phyloP scores from a whole-genome alignment of 2,797 vertebrate species.

The Pristis pectinata region DNA sequence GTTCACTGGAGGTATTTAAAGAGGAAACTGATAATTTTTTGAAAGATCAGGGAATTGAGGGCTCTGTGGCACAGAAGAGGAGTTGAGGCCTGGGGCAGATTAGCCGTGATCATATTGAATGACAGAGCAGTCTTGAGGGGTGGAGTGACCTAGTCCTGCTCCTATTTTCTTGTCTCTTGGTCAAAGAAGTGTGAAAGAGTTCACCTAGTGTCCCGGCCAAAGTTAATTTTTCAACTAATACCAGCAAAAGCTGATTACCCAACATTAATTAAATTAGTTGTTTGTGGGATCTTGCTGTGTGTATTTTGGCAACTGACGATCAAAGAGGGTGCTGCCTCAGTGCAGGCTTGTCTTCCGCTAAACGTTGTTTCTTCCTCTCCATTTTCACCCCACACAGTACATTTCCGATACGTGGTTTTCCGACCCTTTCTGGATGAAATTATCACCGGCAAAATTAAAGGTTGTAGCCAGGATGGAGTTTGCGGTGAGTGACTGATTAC shows the following conservation, averaged over 20 bases:
- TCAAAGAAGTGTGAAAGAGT: background rate
- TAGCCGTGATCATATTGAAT: too few species aligned
- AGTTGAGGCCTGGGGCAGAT: too few species aligned
- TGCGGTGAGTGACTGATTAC: slow-evolving; percentile 60
- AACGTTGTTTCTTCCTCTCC: background rate
- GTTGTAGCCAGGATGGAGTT: slow-evolving; percentile 93
- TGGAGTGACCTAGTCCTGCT: too few species aligned
- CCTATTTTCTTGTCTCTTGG: too few species aligned
- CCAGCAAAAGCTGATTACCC: background rate
- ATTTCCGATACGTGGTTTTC: slow-evolving; percentile 93
- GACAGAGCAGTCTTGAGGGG: too few species aligned
- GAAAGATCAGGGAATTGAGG: too few species aligned
- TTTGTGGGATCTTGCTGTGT: background rate
- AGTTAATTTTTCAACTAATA: background rate
- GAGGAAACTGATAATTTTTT: too few species aligned
- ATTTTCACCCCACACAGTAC: slow-evolving; percentile 59
- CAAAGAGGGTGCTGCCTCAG: background rate
- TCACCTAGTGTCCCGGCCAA: background rate
- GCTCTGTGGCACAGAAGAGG: too few species aligned
- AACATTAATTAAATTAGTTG: background rate
- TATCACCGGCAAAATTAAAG: slow-evolving; percentile 88
- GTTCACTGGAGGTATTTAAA: too few species aligned
- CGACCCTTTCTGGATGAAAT: slow-evolving; percentile 95
- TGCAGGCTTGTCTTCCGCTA: background rate
- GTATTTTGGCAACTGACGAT: background rate